Conservation (phyloP, 1,140 invertebrate species). For the Bombyx mori region DNA sequence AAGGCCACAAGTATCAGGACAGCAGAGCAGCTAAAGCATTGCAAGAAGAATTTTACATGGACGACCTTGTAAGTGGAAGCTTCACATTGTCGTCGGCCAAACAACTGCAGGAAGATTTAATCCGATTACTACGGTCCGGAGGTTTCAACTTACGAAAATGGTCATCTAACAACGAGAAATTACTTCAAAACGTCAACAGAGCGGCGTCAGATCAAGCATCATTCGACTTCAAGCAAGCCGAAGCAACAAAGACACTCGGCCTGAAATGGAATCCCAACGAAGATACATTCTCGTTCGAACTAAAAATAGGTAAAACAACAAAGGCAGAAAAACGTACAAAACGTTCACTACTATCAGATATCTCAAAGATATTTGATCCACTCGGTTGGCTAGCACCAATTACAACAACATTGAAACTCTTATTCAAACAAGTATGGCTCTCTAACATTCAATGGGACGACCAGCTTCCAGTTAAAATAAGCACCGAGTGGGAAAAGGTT, state of each 20-base stretch:
- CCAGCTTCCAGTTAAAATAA: conserved; percentile 5
- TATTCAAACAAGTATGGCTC: conserved; percentile 12
- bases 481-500: conserved; percentile 9
- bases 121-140: too few relatives aligned
- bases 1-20: not conserved
- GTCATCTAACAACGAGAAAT: conserved; percentile 9
- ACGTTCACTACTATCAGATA: conserved; percentile 6
- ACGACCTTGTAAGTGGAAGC: too few relatives aligned
- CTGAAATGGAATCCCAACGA: conserved; percentile 8
- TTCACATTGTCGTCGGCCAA: too few relatives aligned
- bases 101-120: too few relatives aligned
- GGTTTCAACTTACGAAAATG: not conserved
- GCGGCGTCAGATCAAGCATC: not conserved
- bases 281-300: conserved; percentile 9
- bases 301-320: not conserved
- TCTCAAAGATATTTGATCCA: conserved; percentile 2
- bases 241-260: conserved; percentile 9
- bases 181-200: conserved; percentile 7
- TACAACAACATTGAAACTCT: conserved; percentile 12
- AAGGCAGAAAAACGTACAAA: not conserved
- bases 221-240: conserved; percentile 5
- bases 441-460: conserved; percentile 8
- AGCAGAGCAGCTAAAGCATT: too few relatives aligned
- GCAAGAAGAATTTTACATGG: too few relatives aligned
- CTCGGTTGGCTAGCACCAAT: conserved; percentile 3